Percentiles rank a stretch among this genome's conserved stretches.
phyloP scores from a whole-genome alignment of 2,888 invertebrate species.

The Tuberolachnus salignus region DNA sequence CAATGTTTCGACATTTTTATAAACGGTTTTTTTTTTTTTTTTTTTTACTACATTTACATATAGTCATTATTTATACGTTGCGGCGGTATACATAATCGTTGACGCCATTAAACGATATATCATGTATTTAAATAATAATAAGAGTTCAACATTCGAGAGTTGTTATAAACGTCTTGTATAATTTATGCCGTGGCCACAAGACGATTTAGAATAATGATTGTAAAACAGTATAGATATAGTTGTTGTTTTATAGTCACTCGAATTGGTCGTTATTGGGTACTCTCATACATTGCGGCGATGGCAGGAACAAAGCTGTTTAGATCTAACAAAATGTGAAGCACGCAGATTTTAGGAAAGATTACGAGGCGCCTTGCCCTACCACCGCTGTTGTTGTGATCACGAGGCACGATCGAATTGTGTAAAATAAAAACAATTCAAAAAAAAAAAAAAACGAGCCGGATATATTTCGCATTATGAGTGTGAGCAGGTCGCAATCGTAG shows the following conservation, averaged over 20 bases:
- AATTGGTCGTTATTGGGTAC: too few relatives aligned
- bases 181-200: not conserved
- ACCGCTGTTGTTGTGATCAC: too few relatives aligned
- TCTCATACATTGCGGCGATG: too few relatives aligned
- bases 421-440: too few relatives aligned
- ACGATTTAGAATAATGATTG: not conserved
- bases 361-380: too few relatives aligned
- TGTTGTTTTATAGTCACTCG: not conserved
- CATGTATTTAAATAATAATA: not conserved
- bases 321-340: too few relatives aligned
- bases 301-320: too few relatives aligned
- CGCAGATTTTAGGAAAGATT: too few relatives aligned
- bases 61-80: not conserved
- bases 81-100: not conserved
- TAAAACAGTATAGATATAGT: not conserved
- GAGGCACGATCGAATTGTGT: too few relatives aligned
- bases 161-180: slow-evolving; percentile 3
- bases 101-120: slow-evolving; percentile 8
- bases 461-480: too few relatives aligned
- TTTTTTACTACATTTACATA: slow-evolving; percentile 17
- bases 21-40: slow-evolving; percentile 28
- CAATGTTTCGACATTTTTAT: slow-evolving; percentile 9
- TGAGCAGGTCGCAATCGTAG: too few relatives aligned
- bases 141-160: slow-evolving; percentile 17
- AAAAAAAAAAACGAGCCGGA: too few relatives aligned